Evolutionary conservation across 37 sponge, comb jelly and placozoan species (phyloP), one percentile per base, ranked within the genome.

Genomic region (Dysidea cf. avara): DNA sequence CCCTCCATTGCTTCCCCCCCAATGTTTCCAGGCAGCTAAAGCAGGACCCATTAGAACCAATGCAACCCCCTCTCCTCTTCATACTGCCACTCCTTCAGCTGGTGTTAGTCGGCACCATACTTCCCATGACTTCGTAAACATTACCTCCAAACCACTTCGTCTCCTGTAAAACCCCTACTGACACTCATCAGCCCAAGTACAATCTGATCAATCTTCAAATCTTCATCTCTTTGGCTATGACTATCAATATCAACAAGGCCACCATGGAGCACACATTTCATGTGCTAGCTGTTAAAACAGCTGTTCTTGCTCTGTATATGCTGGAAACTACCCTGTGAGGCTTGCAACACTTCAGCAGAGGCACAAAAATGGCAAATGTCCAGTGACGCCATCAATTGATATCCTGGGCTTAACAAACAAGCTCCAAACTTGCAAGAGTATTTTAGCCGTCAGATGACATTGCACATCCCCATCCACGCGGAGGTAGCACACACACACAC

Each of bases 51-150:
- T 12, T 3, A 78, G 60, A 26, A 55, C 69, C 14, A 77, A 66
- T 4, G 79, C 79, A 32, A 78, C 79, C 36, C 79, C 79, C 14
- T 73, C 82, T 39, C 82, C 82, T 58, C 82, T 81, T 57, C 61
- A 65, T 33, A 39, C 40, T 9, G 53, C n/a, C 56, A 32, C 73
- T 61, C 77, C 77, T 20, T 12, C n/a, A 25, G 25, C 66, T 21
- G 72, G 81, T 25, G 49, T 36, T 53, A 18, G 35, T 63, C 80
- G 39, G 47, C 21, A 79, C 71, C 18, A 69, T 25, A 48, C 80
- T 69, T 9, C 60, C 64, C 24, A 50, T 64, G 12, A 69, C 71
- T 21, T 50, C 46, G 33, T 79, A 69, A 1, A 69, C 62, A 25
- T 37, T 70, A 32, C 20, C 24, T 12, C 69, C 59, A 78, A 63